Conservation (phyloP, 1,140 invertebrate genomes). For the Pseudoatta argentina region DNA sequence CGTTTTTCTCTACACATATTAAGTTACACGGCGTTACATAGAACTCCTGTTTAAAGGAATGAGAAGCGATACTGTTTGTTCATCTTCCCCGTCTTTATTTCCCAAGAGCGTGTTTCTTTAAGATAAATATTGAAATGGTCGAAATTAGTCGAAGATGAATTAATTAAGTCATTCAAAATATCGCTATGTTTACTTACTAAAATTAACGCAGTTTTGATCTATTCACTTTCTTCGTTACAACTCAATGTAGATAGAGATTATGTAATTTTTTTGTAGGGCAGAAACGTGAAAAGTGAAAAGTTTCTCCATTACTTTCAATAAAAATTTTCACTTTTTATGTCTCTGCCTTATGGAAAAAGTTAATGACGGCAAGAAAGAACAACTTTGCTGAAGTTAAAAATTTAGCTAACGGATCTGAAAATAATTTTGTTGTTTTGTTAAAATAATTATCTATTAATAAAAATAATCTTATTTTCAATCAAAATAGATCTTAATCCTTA, state of each 20-base stretch:
- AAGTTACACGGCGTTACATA: slow-evolving; percentile 7
- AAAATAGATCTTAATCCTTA: too few relatives aligned
- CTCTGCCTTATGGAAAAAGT: too few relatives aligned
- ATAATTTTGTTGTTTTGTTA: too few relatives aligned
- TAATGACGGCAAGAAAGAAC: too few relatives aligned
- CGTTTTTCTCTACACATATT: slow-evolving; percentile 19
- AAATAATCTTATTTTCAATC: too few relatives aligned
- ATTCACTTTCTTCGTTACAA: slow-evolving; percentile 26
- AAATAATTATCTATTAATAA: too few relatives aligned
- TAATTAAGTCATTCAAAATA: slow-evolving; percentile 23
- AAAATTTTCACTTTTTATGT: too few relatives aligned
- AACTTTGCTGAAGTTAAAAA: too few relatives aligned
- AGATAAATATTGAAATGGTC: not conserved
- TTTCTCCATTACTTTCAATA: too few relatives aligned
- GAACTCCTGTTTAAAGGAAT: not conserved
- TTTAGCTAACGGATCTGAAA: too few relatives aligned
- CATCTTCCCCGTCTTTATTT: not conserved
- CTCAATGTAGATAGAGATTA: not conserved
- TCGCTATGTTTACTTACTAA: slow-evolving; percentile 8
- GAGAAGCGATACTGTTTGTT: not conserved
- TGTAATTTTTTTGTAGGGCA: too few relatives aligned
- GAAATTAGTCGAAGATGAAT: slow-evolving; percentile 31
- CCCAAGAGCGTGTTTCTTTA: not conserved
- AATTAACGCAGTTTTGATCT: slow-evolving; percentile 15
- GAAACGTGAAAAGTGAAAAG: too few relatives aligned